Percentiles rank a stretch among this genome's conserved stretches.
Conservation (phyloP, 2,888 invertebrate genomes). For the Drosophila sordidula region DNA sequence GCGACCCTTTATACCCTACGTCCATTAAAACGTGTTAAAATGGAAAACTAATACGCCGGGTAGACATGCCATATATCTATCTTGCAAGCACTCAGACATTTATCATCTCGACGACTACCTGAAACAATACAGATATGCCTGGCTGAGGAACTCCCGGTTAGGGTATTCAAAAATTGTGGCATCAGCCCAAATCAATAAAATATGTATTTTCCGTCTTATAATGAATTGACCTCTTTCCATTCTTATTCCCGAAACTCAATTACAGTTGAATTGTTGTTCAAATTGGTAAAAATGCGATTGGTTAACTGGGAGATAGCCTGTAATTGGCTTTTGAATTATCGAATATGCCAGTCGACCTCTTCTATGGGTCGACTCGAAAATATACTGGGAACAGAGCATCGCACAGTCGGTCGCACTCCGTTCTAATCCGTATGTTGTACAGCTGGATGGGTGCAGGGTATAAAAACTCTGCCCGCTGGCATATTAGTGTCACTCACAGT, state of each 20-base stretch:
- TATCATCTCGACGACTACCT: too few relatives aligned
- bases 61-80: too few relatives aligned
- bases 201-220: background rate
- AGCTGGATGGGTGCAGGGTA: conserved; percentile 7
- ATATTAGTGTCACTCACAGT: conserved; percentile 53
- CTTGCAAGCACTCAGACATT: too few relatives aligned
- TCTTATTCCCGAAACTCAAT: background rate
- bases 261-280: background rate
- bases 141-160: too few relatives aligned
- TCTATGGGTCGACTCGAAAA: too few relatives aligned
- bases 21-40: conserved; percentile 27
- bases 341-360: too few relatives aligned
- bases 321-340: background rate
- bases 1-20: conserved; percentile 7
- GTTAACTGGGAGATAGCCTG: background rate
- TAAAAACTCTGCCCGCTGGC: conserved; percentile 3
- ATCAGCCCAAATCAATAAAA: too few relatives aligned
- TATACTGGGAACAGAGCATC: too few relatives aligned
- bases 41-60: background rate
- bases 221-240: background rate
- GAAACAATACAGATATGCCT: too few relatives aligned
- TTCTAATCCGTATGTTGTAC: background rate
- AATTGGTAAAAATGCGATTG: background rate
- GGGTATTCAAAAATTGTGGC: too few relatives aligned
- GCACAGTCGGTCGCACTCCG: too few relatives aligned